phyloP scores from a whole-genome alignment of 2,888 invertebrate species.

The Pristionchus exspectatus region DNA sequence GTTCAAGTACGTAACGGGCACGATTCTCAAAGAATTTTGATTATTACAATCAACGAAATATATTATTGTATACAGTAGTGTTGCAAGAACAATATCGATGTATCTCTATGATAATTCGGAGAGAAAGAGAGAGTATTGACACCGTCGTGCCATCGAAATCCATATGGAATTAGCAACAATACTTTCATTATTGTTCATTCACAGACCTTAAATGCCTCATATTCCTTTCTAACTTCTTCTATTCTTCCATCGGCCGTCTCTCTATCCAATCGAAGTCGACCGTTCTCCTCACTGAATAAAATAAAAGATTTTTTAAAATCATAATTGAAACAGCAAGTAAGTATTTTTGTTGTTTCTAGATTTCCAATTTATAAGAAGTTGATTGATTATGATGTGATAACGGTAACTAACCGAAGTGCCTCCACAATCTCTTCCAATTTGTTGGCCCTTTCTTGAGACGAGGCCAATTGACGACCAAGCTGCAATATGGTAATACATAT shows the following conservation, averaged over 20 bases:
- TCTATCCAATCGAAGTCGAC: constrained; percentile 37
- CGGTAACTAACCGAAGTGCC: constrained; percentile 29
- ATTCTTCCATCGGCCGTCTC: constrained; percentile 48
- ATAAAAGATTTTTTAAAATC: neutral
- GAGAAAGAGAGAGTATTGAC: neutral
- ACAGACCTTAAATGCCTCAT: constrained; percentile 47
- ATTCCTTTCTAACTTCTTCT: constrained; percentile 48
- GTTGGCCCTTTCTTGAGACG: constrained; percentile 43
- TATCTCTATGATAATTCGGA: no score
- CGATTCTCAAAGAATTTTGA: constrained; percentile 13
- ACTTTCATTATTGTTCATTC: neutral
- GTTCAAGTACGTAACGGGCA: constrained; percentile 52
- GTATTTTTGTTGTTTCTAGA: no score
- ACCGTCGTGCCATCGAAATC: neutral
- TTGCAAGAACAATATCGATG: no score
- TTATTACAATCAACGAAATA: neutral
- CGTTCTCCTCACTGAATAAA: constrained; percentile 45
- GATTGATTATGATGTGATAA: neutral
- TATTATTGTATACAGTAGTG: neutral
- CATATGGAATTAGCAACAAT: no score
- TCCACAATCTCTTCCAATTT: constrained; percentile 54
- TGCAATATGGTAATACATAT: neutral
- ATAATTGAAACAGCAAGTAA: no score
- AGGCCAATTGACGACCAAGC: constrained; percentile 51
- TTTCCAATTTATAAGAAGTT: no score